Conservation (phyloP, 2,797 vertebrate species). For the Mus minutoides region DNA sequence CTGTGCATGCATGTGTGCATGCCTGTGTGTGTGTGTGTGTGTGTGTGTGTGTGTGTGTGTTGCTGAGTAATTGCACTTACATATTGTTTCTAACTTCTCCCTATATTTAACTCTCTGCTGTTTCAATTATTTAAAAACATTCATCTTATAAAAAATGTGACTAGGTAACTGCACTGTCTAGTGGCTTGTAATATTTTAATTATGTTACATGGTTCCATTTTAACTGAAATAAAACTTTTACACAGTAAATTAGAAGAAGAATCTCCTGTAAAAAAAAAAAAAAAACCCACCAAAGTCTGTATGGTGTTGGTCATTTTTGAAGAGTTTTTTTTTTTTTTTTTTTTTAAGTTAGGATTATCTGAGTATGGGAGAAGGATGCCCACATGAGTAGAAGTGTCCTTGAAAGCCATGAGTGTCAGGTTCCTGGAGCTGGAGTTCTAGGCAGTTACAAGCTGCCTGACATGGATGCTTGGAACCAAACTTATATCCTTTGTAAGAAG, state of each 20-base stretch:
- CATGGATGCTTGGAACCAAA: not conserved
- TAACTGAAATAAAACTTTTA: slow-evolving; percentile 9
- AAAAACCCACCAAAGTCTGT: too few relatives aligned
- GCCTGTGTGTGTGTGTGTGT: not conserved
- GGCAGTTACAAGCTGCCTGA: not conserved
- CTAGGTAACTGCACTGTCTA: not conserved
- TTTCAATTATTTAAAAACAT: not conserved
- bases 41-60: not conserved
- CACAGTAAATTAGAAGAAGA: not conserved
- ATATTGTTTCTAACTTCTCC: not conserved
- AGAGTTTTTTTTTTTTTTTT: not conserved
- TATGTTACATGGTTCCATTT: not conserved
- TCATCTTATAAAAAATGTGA: not conserved
- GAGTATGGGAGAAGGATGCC: not conserved
- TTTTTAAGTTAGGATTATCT: not conserved
- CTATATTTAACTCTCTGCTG: not conserved
- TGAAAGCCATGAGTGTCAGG: not conserved
- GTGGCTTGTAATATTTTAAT: not conserved
- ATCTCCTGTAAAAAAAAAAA: not conserved
- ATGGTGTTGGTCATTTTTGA: not conserved
- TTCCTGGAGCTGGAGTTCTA: not conserved
- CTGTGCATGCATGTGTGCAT: not conserved
- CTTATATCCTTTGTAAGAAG: too few relatives aligned
- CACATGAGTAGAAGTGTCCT: not conserved
- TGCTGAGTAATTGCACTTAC: not conserved